phyloP scores from a whole-genome alignment of 1,140 invertebrate species.

The Pissodes strobi region DNA sequence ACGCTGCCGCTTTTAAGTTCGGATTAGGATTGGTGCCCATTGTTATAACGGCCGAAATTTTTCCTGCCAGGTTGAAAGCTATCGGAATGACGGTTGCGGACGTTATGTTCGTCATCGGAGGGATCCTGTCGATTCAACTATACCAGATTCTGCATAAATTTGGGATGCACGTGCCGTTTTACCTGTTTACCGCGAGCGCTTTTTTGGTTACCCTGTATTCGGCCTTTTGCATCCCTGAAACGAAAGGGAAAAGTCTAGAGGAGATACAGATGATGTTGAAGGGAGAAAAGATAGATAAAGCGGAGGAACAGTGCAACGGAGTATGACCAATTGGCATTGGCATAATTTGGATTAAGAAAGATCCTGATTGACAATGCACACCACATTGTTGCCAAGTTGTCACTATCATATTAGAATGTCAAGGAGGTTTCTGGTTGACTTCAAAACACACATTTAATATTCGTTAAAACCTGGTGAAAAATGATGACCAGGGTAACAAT shows the following conservation, averaged over 20 bases:
- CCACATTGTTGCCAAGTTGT: no score
- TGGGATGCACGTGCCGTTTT: conserved; percentile 66
- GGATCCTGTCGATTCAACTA: conserved; percentile 70
- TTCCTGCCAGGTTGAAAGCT: conserved; percentile 63
- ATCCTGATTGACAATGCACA: no score
- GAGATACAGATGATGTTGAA: conserved; percentile 64
- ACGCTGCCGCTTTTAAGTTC: conserved; percentile 42
- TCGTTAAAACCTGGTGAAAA: no score
- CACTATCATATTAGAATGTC: no score
- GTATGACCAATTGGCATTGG: neutral
- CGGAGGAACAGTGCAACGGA: neutral
- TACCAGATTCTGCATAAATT: conserved; percentile 61
- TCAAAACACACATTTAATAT: no score
- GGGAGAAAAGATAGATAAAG: conserved; percentile 18
- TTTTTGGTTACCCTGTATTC: conserved; percentile 65
- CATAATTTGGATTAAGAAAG: neutral
- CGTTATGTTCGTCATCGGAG: conserved; percentile 52
- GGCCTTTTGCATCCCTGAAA: conserved; percentile 71
- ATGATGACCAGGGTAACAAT: no score
- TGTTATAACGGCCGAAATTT: conserved; percentile 66
- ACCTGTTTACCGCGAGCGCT: conserved; percentile 67
- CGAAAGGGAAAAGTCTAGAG: conserved; percentile 75
- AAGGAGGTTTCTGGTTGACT: no score
- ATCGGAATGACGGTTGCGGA: conserved; percentile 50
- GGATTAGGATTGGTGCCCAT: conserved; percentile 65